Conservation (phyloP, 2,888 invertebrate genomes). For the Yponomeuta plumbellus region DNA sequence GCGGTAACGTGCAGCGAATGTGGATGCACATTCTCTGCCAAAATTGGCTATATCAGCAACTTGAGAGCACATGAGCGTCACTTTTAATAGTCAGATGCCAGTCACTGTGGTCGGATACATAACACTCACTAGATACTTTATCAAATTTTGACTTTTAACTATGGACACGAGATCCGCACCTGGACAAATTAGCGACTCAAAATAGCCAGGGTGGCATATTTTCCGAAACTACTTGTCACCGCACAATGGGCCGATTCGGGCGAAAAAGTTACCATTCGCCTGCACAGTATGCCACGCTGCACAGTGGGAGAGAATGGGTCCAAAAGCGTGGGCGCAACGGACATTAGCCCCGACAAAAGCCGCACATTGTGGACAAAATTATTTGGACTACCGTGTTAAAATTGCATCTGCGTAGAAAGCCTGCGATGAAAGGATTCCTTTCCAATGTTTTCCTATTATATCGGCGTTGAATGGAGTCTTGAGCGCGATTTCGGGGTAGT, state of each 20-base stretch:
- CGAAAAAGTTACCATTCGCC: slow-evolving; percentile 31
- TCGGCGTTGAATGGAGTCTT: slow-evolving; percentile 22
- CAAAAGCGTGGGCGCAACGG: slow-evolving; percentile 34
- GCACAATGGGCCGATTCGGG: slow-evolving; percentile 53
- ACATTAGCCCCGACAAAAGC: slow-evolving; percentile 32
- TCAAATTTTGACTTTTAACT: too few relatives aligned
- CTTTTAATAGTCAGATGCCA: too few relatives aligned
- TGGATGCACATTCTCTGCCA: too few relatives aligned
- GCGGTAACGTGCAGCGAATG: too few relatives aligned
- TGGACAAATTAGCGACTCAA: slow-evolving; percentile 61
- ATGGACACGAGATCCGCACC: slow-evolving; percentile 49
- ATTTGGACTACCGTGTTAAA: slow-evolving; percentile 26
- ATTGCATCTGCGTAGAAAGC: slow-evolving; percentile 12
- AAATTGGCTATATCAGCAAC: too few relatives aligned
- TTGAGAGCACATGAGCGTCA: too few relatives aligned
- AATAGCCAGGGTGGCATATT: slow-evolving; percentile 63
- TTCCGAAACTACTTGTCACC: slow-evolving; percentile 61
- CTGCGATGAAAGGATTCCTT: slow-evolving; percentile 11
- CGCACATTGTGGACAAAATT: slow-evolving; percentile 28
- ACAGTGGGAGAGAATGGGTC: slow-evolving; percentile 38
- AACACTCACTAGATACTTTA: too few relatives aligned
- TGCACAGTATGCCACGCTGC: slow-evolving; percentile 28
- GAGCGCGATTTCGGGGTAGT: not conserved
- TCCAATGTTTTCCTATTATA: slow-evolving; percentile 26
- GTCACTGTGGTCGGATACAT: too few relatives aligned